These are phyloP conservation scores for Ectobius pallidus DNA, from an alignment of 2,888 invertebrate genomes.

Conservation along the genomic window DNA sequence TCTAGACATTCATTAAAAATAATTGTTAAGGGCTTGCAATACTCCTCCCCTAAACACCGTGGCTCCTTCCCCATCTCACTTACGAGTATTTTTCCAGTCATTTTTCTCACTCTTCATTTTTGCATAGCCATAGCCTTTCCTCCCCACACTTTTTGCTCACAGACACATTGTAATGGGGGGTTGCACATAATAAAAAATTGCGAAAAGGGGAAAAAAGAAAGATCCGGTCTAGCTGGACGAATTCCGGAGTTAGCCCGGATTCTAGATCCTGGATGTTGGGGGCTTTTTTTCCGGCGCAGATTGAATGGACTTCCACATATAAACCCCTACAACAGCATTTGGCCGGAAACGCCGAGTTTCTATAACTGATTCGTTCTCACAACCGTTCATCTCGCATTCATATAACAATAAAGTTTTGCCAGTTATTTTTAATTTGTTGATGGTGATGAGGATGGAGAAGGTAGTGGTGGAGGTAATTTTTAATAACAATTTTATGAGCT, in stretches of 20 bases:
- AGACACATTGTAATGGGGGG: background rate
- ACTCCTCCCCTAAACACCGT: slow-evolving; percentile 4
- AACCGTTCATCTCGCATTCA: background rate
- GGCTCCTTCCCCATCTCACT: background rate
- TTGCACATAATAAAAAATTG: slow-evolving; percentile 6
- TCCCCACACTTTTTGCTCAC: background rate
- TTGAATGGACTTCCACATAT: slow-evolving; percentile 32
- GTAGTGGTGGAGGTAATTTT: slow-evolving; percentile 16
- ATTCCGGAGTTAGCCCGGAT: slow-evolving; percentile 32
- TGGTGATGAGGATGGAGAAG: slow-evolving; percentile 8
- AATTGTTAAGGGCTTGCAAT: slow-evolving; percentile 22
- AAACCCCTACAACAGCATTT: slow-evolving; percentile 13
- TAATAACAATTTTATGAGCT: slow-evolving; percentile 19
- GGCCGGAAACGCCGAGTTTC: slow-evolving; percentile 30
- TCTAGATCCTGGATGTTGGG: slow-evolving; percentile 27
- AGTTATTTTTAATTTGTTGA: background rate
- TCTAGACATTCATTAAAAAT: slow-evolving; percentile 34
- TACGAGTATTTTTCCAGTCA: slow-evolving; percentile 12
- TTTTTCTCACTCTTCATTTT: slow-evolving; percentile 21
- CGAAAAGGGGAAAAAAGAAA: slow-evolving; percentile 33
- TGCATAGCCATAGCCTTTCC: background rate
- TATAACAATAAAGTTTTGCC: background rate
- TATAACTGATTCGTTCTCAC: slow-evolving; percentile 11
- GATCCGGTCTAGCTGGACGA: slow-evolving; percentile 23
- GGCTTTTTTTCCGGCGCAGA: slow-evolving; percentile 32